Evolutionary conservation across 2,888 invertebrate species (phyloP).

Genomic region (Lasioglossum vierecki): DNA sequence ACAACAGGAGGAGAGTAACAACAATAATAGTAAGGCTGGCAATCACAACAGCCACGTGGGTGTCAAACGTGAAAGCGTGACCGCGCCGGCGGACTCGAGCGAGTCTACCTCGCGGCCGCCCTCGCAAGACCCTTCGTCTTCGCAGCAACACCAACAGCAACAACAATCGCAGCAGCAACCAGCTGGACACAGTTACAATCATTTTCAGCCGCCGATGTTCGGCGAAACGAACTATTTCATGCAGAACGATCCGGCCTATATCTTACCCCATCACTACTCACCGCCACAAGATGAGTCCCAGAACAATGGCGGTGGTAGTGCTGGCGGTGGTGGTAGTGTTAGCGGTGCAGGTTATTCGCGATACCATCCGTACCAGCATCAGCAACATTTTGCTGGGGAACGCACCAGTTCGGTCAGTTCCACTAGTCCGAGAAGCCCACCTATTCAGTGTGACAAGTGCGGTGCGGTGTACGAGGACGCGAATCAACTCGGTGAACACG

Average conservation of each 20-base stretch:
- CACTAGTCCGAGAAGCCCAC: constrained; percentile 88
- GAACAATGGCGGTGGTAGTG: constrained; percentile 83
- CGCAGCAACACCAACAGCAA: constrained; percentile 76
- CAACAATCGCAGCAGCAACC: constrained; percentile 80
- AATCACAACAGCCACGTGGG: constrained; percentile 85
- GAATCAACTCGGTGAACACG: constrained; percentile 90
- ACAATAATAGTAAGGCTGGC: constrained; percentile 85
- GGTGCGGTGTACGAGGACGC: constrained; percentile 92
- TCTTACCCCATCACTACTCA: constrained; percentile 83
- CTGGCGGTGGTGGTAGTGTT: constrained; percentile 70
- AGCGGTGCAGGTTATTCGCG: constrained; percentile 71
- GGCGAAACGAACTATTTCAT: constrained; percentile 76
- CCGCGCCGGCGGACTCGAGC: constrained; percentile 91
- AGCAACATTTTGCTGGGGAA: constrained; percentile 83
- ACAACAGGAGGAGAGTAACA: constrained; percentile 88
- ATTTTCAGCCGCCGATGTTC: constrained; percentile 76
- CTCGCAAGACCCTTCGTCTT: constrained; percentile 85
- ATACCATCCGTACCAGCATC: constrained; percentile 85
- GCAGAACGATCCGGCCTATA: constrained; percentile 78
- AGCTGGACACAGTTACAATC: constrained; percentile 67
- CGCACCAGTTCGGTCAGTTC: constrained; percentile 84
- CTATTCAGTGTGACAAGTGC: constrained; percentile 93
- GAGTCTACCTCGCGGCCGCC: constrained; percentile 86
- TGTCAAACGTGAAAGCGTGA: constrained; percentile 83
- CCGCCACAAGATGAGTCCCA: constrained; percentile 85